Conservation (phyloP, 1,140 invertebrate genomes). For the Zeugodacus cucurbitae region DNA sequence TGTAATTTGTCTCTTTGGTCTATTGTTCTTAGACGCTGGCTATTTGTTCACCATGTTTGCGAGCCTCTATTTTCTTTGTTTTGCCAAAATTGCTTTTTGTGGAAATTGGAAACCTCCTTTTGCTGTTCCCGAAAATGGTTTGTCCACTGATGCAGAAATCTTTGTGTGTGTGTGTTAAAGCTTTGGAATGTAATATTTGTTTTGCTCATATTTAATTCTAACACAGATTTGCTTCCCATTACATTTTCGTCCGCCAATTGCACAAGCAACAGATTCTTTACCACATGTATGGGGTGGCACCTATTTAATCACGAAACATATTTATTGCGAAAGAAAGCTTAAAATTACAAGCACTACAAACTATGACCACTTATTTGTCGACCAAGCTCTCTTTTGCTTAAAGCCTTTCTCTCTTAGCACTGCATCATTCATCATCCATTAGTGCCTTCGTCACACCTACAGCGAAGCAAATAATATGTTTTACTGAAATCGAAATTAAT, state of each 20-base stretch:
- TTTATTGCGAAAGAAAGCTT: no score
- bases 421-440: background rate
- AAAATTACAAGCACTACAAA: no score
- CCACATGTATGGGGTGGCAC: no score
- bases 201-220: background rate
- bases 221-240: no score
- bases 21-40: background rate
- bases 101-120: constrained; percentile 26
- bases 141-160: background rate
- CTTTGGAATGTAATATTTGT: background rate
- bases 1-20: background rate
- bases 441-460: background rate
- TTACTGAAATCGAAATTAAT: background rate
- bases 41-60: background rate
- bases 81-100: constrained; percentile 41
- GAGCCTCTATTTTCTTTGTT: background rate
- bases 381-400: background rate
- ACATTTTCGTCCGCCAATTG: no score
- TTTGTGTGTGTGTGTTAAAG: background rate
- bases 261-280: no score
- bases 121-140: background rate
- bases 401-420: background rate
- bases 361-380: background rate
- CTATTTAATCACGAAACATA: background rate
- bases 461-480: background rate